phyloP scores from a whole-genome alignment of 1,140 invertebrate genomes.

The Bombus pyrosoma region DNA sequence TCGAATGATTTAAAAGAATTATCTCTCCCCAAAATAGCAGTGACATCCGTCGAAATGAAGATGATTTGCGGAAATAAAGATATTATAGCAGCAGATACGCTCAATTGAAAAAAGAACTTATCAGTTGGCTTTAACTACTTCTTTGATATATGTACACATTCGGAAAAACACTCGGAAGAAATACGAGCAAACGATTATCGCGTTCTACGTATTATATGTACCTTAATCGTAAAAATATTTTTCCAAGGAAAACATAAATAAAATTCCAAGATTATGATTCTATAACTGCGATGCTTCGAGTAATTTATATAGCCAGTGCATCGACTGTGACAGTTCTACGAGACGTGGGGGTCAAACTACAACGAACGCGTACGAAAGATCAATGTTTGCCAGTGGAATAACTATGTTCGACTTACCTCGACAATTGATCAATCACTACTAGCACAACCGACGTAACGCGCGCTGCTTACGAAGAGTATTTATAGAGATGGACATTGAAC shows the following conservation, averaged over 20 bases:
- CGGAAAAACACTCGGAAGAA: neutral
- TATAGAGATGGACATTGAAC: neutral
- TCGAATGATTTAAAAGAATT: neutral
- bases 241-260: neutral
- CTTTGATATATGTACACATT: too few species aligned
- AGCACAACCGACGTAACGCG: neutral
- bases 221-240: too few species aligned
- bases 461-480: neutral
- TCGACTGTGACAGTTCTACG: neutral
- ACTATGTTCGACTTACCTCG: neutral
- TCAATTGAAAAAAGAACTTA: too few species aligned
- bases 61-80: too few species aligned
- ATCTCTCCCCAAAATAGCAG: neutral
- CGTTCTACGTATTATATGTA: too few species aligned
- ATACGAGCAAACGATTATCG: neutral
- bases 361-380: neutral
- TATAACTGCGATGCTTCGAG: neutral
- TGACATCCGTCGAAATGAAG: neutral
- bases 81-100: too few species aligned
- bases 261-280: neutral
- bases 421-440: neutral
- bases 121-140: too few species aligned
- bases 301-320: neutral
- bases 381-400: neutral
- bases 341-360: neutral